phyloP scores from a whole-genome alignment of 2,888 invertebrate species.

The Parthenolecanium corni region DNA sequence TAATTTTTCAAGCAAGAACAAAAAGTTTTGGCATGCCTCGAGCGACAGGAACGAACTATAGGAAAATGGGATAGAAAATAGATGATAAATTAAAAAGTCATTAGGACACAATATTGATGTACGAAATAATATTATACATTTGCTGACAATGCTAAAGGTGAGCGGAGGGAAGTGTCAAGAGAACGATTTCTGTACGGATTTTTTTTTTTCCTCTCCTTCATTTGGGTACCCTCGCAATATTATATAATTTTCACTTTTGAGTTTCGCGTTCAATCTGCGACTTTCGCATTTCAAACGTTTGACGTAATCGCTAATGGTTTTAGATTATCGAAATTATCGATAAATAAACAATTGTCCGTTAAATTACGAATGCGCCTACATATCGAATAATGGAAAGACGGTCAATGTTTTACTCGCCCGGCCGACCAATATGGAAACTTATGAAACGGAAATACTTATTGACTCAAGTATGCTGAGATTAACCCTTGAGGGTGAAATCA shows the following conservation, averaged over 20 bases:
- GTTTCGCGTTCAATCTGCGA: constrained; percentile 2
- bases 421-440: no score
- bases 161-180: no score
- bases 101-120: neutral
- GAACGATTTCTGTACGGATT: no score
- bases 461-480: no score
- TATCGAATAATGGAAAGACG: neutral
- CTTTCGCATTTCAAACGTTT: constrained; percentile 14
- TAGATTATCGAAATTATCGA: constrained; percentile 13
- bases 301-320: constrained; percentile 19
- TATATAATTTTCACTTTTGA: constrained; percentile 7
- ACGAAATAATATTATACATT: neutral
- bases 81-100: constrained; percentile 17
- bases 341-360: constrained; percentile 14
- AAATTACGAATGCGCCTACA: neutral
- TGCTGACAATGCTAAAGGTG: neutral
- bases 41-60: neutral
- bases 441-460: no score
- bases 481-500: no score
- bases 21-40: no score
- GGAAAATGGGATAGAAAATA: neutral
- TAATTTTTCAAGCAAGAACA: no score
- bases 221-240: neutral
- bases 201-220: no score
- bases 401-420: no score